phyloP scores from a whole-genome alignment of 1,140 invertebrate species.

The Bombus haemorrhoidalis region DNA sequence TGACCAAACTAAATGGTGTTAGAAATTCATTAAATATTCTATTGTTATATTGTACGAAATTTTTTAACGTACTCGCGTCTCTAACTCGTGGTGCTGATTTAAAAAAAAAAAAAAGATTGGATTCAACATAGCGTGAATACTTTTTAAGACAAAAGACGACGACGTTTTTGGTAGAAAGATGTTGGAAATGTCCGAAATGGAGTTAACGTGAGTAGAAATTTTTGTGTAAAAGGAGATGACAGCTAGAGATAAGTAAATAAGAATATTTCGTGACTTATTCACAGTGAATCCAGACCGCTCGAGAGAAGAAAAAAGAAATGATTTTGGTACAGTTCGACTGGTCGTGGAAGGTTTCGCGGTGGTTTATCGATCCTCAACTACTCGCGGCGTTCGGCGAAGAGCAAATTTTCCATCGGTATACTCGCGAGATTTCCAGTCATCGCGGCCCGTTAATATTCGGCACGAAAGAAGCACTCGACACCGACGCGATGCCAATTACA shows the following conservation, averaged over 20 bases:
- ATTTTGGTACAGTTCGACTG: not conserved
- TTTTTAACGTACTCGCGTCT: not conserved
- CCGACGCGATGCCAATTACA: constrained; percentile 27
- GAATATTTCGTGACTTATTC: not conserved
- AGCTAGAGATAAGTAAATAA: not conserved
- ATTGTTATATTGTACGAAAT: not conserved
- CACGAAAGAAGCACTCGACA: constrained; percentile 37
- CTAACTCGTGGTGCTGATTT: not conserved
- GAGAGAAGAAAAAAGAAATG: not conserved
- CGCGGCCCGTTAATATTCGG: constrained; percentile 31
- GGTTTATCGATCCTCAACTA: constrained; percentile 30
- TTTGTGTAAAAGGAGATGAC: not conserved
- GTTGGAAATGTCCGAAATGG: not conserved
- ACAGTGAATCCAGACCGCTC: not conserved
- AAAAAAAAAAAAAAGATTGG: not conserved
- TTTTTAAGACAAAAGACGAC: not conserved
- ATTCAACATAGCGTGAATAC: not conserved
- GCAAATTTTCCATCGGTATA: constrained; percentile 17
- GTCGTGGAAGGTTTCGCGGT: constrained; percentile 4
- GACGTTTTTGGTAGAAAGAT: not conserved
- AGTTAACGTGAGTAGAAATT: too few species aligned
- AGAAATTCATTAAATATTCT: not conserved
- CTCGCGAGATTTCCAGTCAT: constrained; percentile 10
- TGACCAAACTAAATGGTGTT: not conserved
- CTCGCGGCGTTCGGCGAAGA: not conserved